These are phyloP conservation scores for Cygnus atratus DNA, from an alignment of 2,113 vertebrate species.

Conservation along the genomic window DNA sequence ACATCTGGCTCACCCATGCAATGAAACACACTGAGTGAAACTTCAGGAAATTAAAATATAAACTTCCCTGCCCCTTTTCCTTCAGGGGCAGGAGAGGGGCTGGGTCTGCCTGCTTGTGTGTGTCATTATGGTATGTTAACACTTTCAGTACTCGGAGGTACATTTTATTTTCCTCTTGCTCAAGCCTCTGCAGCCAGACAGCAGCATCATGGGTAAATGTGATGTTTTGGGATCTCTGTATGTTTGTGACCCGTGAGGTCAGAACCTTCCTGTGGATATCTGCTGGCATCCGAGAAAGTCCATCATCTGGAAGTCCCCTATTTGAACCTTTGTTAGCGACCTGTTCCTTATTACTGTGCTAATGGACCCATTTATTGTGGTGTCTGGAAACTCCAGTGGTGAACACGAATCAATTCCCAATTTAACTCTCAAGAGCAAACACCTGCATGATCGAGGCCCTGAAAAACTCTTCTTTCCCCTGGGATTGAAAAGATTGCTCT, in stretches of 20 bases:
- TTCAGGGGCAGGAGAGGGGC: neutral
- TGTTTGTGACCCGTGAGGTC: neutral
- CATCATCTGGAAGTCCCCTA: neutral
- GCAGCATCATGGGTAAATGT: neutral
- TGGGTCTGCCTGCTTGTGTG: neutral
- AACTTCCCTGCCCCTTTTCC: conserved; percentile 56
- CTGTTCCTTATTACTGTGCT: neutral
- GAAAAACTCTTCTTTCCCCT: neutral
- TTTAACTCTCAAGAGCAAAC: neutral
- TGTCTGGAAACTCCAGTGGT: neutral
- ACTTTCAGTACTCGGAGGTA: neutral
- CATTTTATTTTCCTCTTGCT: neutral
- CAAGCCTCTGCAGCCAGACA: neutral
- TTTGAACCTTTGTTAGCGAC: conserved; percentile 35
- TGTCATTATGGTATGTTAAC: conserved; percentile 30
- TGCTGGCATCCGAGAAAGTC: neutral
- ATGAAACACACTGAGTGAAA: conserved; percentile 29
- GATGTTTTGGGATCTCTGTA: neutral
- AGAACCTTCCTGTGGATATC: neutral
- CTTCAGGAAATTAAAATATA: conserved; percentile 69
- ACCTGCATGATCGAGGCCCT: neutral
- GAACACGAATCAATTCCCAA: neutral
- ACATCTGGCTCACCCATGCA: conserved; percentile 37
- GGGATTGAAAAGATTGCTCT: neutral
- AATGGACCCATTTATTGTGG: neutral